These are phyloP conservation scores for Phthorimaea operculella DNA, from an alignment of 1,140 invertebrate genomes.

Conservation along the genomic window DNA sequence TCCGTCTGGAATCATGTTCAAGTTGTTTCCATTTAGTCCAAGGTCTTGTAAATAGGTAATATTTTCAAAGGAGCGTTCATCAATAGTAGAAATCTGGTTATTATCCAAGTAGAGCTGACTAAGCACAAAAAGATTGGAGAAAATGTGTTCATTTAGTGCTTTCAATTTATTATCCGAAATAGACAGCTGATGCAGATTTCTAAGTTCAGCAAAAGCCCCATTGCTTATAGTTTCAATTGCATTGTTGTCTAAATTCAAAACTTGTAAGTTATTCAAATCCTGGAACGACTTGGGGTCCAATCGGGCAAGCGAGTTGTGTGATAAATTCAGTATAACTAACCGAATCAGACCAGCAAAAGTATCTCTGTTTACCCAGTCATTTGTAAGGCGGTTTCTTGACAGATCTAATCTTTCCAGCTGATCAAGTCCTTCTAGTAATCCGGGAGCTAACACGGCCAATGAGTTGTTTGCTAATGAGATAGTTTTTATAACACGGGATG, in stretches of 20 bases:
- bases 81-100: slow-evolving; percentile 76
- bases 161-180: slow-evolving; percentile 80
- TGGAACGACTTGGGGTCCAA: slow-evolving; percentile 81
- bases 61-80: slow-evolving; percentile 81
- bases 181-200: slow-evolving; percentile 79
- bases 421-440: slow-evolving; percentile 80
- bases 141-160: slow-evolving; percentile 75
- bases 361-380: slow-evolving; percentile 82
- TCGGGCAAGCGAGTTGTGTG: slow-evolving; percentile 76
- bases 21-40: slow-evolving; percentile 79
- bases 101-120: slow-evolving; percentile 79
- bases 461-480: slow-evolving; percentile 86
- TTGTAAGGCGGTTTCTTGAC: slow-evolving; percentile 80
- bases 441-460: slow-evolving; percentile 79
- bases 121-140: slow-evolving; percentile 79
- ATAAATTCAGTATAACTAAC: slow-evolving; percentile 81
- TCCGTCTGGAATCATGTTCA: slow-evolving; percentile 78
- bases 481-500: slow-evolving; percentile 75
- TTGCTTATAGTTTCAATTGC: slow-evolving; percentile 78
- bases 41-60: slow-evolving; percentile 83
- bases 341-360: slow-evolving; percentile 81
- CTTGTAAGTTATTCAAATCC: slow-evolving; percentile 80
- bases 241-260: slow-evolving; percentile 82
- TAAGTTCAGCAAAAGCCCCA: slow-evolving; percentile 78
- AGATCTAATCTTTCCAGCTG: slow-evolving; percentile 83